phyloP scores from a whole-genome alignment of 2,888 invertebrate species.

The Amorpha juglandis region DNA sequence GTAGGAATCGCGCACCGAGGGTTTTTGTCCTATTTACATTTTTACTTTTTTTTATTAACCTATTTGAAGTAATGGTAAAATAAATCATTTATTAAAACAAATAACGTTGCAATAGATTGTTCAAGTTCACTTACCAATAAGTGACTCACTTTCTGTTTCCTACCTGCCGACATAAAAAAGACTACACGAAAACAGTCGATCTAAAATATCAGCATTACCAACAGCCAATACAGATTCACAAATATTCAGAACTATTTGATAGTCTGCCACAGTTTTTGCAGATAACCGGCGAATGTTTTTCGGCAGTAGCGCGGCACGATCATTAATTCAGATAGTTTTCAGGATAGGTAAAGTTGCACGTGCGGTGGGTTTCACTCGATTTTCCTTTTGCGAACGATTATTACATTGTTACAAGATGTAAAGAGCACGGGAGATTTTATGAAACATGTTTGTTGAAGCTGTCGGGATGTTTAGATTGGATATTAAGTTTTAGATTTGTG shows the following conservation, averaged over 20 bases:
- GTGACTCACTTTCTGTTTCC: too few relatives aligned
- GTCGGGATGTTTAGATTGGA: not conserved
- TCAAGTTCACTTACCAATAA: too few relatives aligned
- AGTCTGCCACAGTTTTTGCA: not conserved
- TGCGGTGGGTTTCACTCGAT: not conserved
- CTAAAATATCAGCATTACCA: not conserved
- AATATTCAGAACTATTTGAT: not conserved
- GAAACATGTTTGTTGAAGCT: not conserved
- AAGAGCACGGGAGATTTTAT: not conserved
- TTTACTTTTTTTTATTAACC: too few relatives aligned
- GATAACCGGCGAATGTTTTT: not conserved
- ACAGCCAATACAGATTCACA: not conserved
- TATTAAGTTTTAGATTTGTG: too few relatives aligned
- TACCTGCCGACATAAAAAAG: too few relatives aligned
- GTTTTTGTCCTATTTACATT: too few relatives aligned
- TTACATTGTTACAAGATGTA: not conserved
- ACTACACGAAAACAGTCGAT: too few relatives aligned
- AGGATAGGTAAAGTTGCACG: not conserved
- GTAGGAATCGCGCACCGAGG: too few relatives aligned
- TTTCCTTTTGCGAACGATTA: not conserved
- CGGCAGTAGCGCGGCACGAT: not conserved
- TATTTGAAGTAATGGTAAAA: too few relatives aligned
- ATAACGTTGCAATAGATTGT: too few relatives aligned
- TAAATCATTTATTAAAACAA: too few relatives aligned
- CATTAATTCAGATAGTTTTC: conserved; percentile 20